Evolutionary conservation across 2,113 vertebrate genomes (phyloP), one percentile per base, ranked within the genome.

Genomic region (Zapornia atra): DNA sequence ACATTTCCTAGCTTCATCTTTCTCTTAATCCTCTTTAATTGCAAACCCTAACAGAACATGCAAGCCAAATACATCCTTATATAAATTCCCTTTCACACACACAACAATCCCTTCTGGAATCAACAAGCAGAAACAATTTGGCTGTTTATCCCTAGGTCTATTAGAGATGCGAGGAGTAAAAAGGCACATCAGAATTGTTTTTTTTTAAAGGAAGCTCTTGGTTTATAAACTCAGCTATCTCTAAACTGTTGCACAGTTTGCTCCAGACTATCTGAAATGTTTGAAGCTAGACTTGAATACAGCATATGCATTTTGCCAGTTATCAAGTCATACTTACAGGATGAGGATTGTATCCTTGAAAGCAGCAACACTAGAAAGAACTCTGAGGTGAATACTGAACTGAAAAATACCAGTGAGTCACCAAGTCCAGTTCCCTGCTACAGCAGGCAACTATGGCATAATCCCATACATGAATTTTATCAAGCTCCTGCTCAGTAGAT

Each of bases 1-100:
- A 66, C 0, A 0, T 83, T 76, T 93, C 73, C 73, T 88, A 50
- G 77, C 77, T 92, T 87, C 31, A 21, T 68, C 90, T 91, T 81
- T 75, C 92, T 72, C 90, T 86, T 86, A 86, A 79, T 71, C 70
- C 28, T 16, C 70, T 93, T 88, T 89, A 91, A 88, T 19, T 92
- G 80, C 81, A 79, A 94, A 80, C 44, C 38, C 54, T 71, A 91
- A 78, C 31, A 92, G 76, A 93, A 84, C 20, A 51, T 0, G 10
- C 46, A 75, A 63, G 69, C 77, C 48, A 64, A 88, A 82, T 31
- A 42, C 21, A 26, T 71, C 48, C 88, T 68, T 64, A 63, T 18
- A 11, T 28, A 92, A 91, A 76, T 73, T 24, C 29, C 50, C 40
- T 15, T 19, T 56, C 63, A 59, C 34, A 53, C 13, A 53, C 17